Evolutionary conservation across 2,888 invertebrate genomes (phyloP), one percentile per base, ranked within the genome.

Genomic region (Branchellion lobata): DNA sequence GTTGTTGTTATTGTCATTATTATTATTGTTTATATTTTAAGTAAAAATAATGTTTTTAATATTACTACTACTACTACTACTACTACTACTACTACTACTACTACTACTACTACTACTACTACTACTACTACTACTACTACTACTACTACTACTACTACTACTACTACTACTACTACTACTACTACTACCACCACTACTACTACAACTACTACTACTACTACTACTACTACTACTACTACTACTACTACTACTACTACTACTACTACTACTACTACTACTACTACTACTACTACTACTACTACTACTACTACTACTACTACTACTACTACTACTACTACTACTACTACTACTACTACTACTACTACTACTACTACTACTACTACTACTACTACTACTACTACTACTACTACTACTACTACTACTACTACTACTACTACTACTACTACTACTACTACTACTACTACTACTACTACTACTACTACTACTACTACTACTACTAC

Each of bases 301-400:
- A 71, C 71, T 31, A 71, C 71, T 31, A 71, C 71, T 31, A 71
- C 71, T 71, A 71, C 71, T 65, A 65, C 65, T 21, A 65, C 65
- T 65, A 65, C 65, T 65, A 65, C 65, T 65, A 65, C 65, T 65
- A 65, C 65, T 65, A 65, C 65, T 71, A 71, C 71, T 71, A 71
- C 71, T 75, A 75, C 75, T 87, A 81, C 29, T 51, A 0, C 29
- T 75, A n/a, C 11, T 24, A 65, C 27, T 1, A 33, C 40, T 36
- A 31, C 40, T 36, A 24, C 69, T 33, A 69, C 34, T 21, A 33
- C 34, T 69, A 69, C 21, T 69, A 33, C 21, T 33, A 36, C 36
- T 73, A 31, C 29, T 31, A 71, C 34, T 65, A 65, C 65, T 65
- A 72, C 36, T 33, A 21, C 24, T 72, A 73, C n/a, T 1, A 1